A percentile compares a stretch with the other conserved stretches of the same genome.
Conservation (phyloP, 2,113 vertebrate species). For the Microtus montanus region DNA sequence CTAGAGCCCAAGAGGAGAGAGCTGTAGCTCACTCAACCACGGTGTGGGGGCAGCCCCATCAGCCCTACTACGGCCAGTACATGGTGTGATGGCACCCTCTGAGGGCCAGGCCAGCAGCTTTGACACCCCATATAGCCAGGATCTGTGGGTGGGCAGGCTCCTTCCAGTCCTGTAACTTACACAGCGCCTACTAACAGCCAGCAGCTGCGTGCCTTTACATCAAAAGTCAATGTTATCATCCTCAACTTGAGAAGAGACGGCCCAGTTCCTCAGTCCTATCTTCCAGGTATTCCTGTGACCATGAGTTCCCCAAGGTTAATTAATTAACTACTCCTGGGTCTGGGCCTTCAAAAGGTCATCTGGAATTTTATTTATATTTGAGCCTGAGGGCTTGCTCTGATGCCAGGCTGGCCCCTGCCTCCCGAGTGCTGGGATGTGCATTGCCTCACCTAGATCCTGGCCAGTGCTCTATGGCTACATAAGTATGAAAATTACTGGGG, state of each 20-base stretch:
- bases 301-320: neutral
- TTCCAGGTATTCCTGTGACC: too few relatives aligned
- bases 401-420: neutral
- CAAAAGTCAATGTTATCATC: fast-evolving
- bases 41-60: neutral
- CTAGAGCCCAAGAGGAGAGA: neutral
- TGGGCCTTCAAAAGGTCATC: neutral
- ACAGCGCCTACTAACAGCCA: neutral
- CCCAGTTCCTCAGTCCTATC: neutral
- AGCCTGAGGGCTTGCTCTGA: neutral
- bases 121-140: neutral
- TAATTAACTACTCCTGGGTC: neutral
- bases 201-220: fast-evolving
- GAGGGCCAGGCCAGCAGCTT: neutral
- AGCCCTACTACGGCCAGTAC: too few relatives aligned
- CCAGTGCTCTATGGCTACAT: neutral
- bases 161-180: neutral
- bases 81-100: too few relatives aligned
- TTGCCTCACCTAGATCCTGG: neutral
- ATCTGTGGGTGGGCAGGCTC: neutral
- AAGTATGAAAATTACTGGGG: neutral
- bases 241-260: neutral
- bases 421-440: neutral
- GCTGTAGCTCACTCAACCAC: neutral
- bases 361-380: neutral